These are phyloP conservation scores for Bombus confusus DNA, from an alignment of 1,140 invertebrate species.

Conservation along the genomic window DNA sequence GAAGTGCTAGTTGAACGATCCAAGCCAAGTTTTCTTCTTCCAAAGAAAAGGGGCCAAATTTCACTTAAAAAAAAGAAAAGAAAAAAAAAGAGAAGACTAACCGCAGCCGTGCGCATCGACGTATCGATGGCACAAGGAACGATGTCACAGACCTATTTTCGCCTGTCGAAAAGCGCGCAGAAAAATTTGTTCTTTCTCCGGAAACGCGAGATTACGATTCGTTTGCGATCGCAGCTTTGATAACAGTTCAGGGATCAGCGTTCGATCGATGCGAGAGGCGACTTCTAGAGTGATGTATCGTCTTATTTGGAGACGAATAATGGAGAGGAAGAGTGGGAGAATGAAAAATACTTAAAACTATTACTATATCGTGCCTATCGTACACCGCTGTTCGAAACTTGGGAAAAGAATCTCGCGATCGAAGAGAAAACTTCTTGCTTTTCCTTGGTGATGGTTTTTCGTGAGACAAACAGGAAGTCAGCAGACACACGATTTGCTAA, in stretches of 20 bases:
- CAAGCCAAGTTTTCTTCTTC: slow-evolving; percentile 68
- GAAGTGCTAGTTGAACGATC: slow-evolving; percentile 56
- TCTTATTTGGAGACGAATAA: slow-evolving; percentile 30
- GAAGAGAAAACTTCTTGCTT: neutral
- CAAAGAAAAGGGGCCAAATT: slow-evolving; percentile 69
- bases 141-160: slow-evolving; percentile 10
- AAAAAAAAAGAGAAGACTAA: slow-evolving; percentile 27
- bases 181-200: slow-evolving; percentile 18
- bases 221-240: slow-evolving; percentile 53
- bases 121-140: neutral
- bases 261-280: slow-evolving; percentile 15
- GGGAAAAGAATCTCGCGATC: slow-evolving; percentile 23
- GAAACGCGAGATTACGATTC: slow-evolving; percentile 34
- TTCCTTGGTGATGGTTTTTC: slow-evolving; percentile 1
- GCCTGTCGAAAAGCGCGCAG: neutral
- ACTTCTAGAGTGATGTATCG: slow-evolving; percentile 27
- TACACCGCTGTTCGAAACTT: slow-evolving; percentile 41
- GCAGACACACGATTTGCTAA: neutral
- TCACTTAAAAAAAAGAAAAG: neutral
- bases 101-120: slow-evolving; percentile 1
- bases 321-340: neutral
- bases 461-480: neutral
- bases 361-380: slow-evolving; percentile 61
- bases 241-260: slow-evolving; percentile 50
- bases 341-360: slow-evolving; percentile 49